A percentile compares a stretch with the other conserved stretches of the same genome.
These are phyloP conservation scores for Phania funesta DNA, from an alignment of 2,888 invertebrate genomes.

Conservation along the genomic window DNA sequence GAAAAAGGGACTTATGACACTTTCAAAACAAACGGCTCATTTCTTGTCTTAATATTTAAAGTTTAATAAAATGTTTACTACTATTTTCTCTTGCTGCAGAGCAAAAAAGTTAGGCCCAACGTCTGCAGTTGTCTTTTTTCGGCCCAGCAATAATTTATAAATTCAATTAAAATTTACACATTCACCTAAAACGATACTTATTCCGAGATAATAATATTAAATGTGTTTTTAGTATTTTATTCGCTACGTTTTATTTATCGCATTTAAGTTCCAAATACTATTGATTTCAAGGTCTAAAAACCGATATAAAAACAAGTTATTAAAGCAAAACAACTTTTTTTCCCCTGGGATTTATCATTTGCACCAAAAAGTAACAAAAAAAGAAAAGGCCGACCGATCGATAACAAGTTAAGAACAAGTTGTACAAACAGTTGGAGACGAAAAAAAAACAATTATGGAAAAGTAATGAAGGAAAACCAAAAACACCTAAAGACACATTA, in stretches of 20 bases:
- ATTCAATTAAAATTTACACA: conserved; percentile 20
- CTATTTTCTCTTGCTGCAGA: too few relatives aligned
- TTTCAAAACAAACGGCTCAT: too few relatives aligned
- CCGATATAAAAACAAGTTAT: conserved; percentile 49
- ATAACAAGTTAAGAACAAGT: conserved; percentile 58
- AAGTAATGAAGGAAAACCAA: neutral
- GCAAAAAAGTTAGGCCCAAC: neutral
- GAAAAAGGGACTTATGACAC: too few relatives aligned
- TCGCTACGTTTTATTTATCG: neutral
- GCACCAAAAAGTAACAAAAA: neutral
- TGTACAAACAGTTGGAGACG: conserved; percentile 24
- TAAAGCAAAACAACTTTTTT: conserved; percentile 32
- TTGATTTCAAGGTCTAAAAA: conserved; percentile 59
- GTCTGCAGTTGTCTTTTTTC: neutral
- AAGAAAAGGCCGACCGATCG: neutral
- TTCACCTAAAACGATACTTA: conserved; percentile 2
- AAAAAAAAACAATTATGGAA: conserved; percentile 37
- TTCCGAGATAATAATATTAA: neutral
- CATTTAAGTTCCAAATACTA: conserved; percentile 54
- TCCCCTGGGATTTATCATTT: conserved; percentile 13
- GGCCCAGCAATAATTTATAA: neutral
- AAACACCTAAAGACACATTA: conserved; percentile 8
- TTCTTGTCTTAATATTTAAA: too few relatives aligned
- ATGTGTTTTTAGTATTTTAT: conserved; percentile 13
- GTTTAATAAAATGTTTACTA: too few relatives aligned